A percentile compares a stretch with the other conserved stretches of the same genome.
Evolutionary conservation across 2,797 vertebrate genomes (phyloP).

Genomic region (Vireo griseus): DNA sequence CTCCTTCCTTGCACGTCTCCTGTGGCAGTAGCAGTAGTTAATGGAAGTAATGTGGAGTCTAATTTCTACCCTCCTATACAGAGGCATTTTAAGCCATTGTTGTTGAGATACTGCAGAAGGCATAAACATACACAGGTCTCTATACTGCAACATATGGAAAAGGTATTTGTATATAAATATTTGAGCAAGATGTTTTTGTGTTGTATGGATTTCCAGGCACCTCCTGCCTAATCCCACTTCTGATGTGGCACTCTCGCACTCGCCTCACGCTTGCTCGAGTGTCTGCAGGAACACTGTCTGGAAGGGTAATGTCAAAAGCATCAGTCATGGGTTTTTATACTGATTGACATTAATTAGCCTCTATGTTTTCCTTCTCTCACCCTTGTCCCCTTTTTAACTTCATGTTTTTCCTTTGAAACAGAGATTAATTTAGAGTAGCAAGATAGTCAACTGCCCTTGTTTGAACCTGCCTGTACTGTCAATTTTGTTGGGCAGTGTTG

Average conservation of each 20-base stretch:
- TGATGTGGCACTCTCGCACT: fast-evolving
- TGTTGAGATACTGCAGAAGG: not conserved
- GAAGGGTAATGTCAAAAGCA: constrained; percentile 24
- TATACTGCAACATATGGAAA: not conserved
- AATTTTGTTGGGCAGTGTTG: not conserved
- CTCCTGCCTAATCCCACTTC: not conserved
- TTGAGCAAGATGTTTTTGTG: not conserved
- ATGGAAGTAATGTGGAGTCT: not conserved
- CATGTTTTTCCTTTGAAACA: not conserved
- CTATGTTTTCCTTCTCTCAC: not conserved
- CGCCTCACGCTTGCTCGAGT: fast-evolving
- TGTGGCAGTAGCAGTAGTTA: not conserved
- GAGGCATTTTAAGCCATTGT: not conserved
- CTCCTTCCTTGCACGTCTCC: fast-evolving
- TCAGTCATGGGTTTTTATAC: constrained; percentile 26
- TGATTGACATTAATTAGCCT: constrained; percentile 54
- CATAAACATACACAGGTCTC: not conserved
- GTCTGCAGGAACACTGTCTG: not conserved
- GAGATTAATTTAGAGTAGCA: constrained; percentile 20
- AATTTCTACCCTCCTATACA: not conserved
- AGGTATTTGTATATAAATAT: not conserved
- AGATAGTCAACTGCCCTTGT: not conserved
- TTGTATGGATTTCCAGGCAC: not conserved
- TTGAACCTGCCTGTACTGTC: not conserved
- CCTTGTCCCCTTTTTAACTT: not conserved